These are phyloP conservation scores for Perodicticus potto DNA, from an alignment of 2,797 vertebrate species.

Conservation along the genomic window DNA sequence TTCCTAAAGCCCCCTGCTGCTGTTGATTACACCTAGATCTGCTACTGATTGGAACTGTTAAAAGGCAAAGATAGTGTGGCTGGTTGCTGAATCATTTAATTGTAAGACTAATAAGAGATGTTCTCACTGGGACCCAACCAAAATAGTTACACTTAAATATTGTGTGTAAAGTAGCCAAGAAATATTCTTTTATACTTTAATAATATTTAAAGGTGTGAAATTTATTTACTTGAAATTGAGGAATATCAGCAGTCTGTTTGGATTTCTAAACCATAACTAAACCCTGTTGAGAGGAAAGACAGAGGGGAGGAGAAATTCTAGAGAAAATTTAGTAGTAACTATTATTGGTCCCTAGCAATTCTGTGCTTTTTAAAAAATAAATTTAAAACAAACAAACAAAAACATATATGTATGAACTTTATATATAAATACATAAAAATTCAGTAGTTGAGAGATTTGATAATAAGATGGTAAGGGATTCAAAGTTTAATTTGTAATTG, in stretches of 20 bases:
- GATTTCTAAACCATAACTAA: constrained; percentile 67
- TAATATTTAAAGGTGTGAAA: constrained; percentile 73
- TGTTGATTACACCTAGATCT: constrained; percentile 94
- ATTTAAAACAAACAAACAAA: constrained; percentile 74
- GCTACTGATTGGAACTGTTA: constrained; percentile 93
- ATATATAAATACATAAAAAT: not conserved
- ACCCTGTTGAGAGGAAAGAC: constrained; percentile 60
- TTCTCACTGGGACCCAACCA: constrained; percentile 85
- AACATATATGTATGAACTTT: not conserved
- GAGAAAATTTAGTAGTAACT: constrained; percentile 61
- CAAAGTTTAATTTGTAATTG: constrained; percentile 20
- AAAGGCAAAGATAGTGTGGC: constrained; percentile 90
- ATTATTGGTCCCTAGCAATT: constrained; percentile 21
- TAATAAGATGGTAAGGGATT: constrained; percentile 54
- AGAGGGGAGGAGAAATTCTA: not conserved
- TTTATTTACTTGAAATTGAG: constrained; percentile 53
- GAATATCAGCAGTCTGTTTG: not conserved
- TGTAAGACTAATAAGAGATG: constrained; percentile 89
- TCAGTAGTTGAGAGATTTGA: constrained; percentile 53
- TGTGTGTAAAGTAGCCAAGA: constrained; percentile 79
- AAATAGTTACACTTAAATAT: constrained; percentile 81
- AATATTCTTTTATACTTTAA: constrained; percentile 72
- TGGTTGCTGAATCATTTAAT: constrained; percentile 91
- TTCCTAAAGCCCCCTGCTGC: constrained; percentile 92
- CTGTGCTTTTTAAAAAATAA: constrained; percentile 64